A percentile compares a stretch with the other conserved stretches of the same genome.
Conservation (phyloP, 1,140 invertebrate genomes). For the Dendroctonus ponderosae region DNA sequence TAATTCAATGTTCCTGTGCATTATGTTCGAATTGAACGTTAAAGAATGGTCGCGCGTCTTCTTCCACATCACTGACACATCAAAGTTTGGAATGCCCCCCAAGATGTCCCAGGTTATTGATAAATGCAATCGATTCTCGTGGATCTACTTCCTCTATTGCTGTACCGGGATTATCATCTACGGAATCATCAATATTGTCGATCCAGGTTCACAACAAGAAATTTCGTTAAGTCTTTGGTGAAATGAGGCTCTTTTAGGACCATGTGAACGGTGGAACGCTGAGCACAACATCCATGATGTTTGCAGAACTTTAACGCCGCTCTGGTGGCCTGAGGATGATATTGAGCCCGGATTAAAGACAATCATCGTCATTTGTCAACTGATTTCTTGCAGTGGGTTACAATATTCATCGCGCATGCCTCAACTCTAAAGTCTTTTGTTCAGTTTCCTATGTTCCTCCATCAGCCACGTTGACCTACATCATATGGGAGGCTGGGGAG, state of each 20-base stretch:
- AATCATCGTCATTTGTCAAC: conserved; percentile 14
- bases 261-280: conserved; percentile 10
- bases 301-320: conserved; percentile 12
- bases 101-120: background rate
- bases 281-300: conserved; percentile 18
- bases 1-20: conserved; percentile 18
- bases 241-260: conserved; percentile 3
- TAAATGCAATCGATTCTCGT: conserved; percentile 8
- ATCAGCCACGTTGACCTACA: conserved; percentile 7
- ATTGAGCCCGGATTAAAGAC: conserved; percentile 8
- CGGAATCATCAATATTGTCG: conserved; percentile 6
- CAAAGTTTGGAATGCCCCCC: conserved; percentile 10
- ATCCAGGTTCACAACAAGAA: background rate
- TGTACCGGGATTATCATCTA: conserved; percentile 8
- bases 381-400: conserved; percentile 10
- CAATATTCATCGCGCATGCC: background rate
- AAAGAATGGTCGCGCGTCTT: conserved; percentile 19
- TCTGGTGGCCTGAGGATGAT: conserved; percentile 21
- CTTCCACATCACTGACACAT: conserved; percentile 11
- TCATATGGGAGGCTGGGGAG: conserved; percentile 15
- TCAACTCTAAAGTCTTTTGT: background rate
- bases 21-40: conserved; percentile 12
- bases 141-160: conserved; percentile 18
- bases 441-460: conserved; percentile 16
- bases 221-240: background rate